Evolutionary conservation across 2,888 invertebrate species (phyloP).

Genomic region (Sceliomorpha sp.): DNA sequence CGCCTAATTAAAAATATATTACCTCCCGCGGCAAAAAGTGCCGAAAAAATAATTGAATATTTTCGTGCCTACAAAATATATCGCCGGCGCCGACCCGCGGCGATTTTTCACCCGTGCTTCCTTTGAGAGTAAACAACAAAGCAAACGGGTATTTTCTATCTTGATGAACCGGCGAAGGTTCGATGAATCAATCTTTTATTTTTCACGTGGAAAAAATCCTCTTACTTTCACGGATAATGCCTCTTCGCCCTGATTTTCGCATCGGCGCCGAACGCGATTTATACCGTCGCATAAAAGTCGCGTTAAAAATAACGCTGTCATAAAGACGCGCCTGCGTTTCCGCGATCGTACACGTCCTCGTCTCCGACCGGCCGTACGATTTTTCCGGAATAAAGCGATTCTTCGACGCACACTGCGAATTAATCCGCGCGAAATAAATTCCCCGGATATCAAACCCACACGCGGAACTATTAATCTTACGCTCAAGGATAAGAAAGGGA

Average conservation of each 20-base stretch:
- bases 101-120: constrained; percentile 22
- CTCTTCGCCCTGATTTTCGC: constrained; percentile 11
- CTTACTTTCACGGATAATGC: constrained; percentile 14
- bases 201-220: constrained; percentile 18
- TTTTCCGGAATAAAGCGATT: no score
- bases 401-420: constrained; percentile 34
- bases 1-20: no score
- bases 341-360: no score
- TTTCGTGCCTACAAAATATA: constrained; percentile 14
- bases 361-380: no score
- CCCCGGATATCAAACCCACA: constrained; percentile 52
- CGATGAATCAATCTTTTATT: constrained; percentile 31
- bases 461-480: constrained; percentile 56
- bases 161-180: constrained; percentile 32
- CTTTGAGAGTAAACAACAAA: constrained; percentile 30
- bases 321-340: no score
- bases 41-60: constrained; percentile 16
- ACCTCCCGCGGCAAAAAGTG: not conserved
- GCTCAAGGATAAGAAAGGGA: constrained; percentile 44
- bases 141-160: constrained; percentile 20
- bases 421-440: constrained; percentile 45
- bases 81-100: constrained; percentile 19
- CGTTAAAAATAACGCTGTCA: constrained; percentile 38
- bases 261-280: constrained; percentile 7
- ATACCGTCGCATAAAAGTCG: constrained; percentile 2